phyloP scores from a whole-genome alignment of 2,113 vertebrate genomes.

The Triplophysa rosa region DNA sequence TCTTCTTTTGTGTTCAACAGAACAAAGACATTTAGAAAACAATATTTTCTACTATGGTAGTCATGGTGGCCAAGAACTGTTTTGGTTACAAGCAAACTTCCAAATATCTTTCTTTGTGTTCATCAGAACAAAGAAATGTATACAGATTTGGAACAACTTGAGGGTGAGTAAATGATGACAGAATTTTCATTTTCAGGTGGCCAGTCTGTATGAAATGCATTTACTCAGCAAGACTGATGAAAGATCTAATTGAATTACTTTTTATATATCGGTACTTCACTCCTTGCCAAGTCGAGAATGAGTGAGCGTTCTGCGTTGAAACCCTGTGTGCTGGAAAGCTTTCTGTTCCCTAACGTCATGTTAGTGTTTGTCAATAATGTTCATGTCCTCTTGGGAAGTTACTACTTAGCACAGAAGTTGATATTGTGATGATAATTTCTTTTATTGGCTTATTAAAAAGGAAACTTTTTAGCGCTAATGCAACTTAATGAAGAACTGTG shows the following conservation, averaged over 20 bases:
- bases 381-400: neutral
- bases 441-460: neutral
- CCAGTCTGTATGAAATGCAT: slow-evolving; percentile 12
- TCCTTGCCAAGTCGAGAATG: slow-evolving; percentile 13
- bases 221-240: slow-evolving; percentile 2
- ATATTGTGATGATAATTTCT: neutral
- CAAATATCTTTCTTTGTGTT: no score
- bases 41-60: no score
- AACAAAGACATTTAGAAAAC: no score
- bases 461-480: neutral
- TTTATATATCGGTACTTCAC: slow-evolving; percentile 9
- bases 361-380: neutral
- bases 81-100: no score
- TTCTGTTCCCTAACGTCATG: neutral
- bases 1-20: no score
- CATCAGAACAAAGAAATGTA: no score
- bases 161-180: no score
- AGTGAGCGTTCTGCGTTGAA: neutral
- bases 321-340: neutral
- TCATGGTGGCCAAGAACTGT: no score
- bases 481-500: neutral
- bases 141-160: no score
- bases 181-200: neutral
- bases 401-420: neutral
- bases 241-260: slow-evolving; percentile 8